Base-by-base conservation (phyloP, 2,888 invertebrate species). In the Siphlonurus alternatus region DNA sequence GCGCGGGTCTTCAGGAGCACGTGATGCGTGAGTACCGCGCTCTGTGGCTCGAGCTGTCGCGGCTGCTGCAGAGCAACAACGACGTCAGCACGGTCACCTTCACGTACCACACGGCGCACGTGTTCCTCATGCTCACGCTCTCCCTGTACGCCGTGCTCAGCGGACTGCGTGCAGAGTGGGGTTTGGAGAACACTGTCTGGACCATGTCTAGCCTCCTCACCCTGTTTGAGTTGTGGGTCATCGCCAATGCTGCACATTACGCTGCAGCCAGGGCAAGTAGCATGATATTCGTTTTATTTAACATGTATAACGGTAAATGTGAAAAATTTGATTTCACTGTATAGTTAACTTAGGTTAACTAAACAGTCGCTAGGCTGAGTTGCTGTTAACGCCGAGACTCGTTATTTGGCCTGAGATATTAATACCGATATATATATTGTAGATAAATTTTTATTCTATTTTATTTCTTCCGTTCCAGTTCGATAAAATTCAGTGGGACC, bases 101-200 rank as follows among this genome's bases (percentile, higher is more conserved):
- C 56, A 56, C 56, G 7, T 56, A 56, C 56, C 56, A 56, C 56
- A 22, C 56, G n/a, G n/a, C 5, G n/a, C 56, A 56, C 56, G 56
- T 56, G 19, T 56, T 56, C 22, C 22, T 56, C 7, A 56, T 56
- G 56, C n/a, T 56, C 7, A 56, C 56, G 19, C n/a, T 56, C 5
- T 20, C n/a, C 5, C 20, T 56, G 56, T 56, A 56, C n/a, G 56
- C 19, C 7, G 19, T 56, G n/a, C 20, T 56, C 5, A 56, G 22
- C 56, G 56, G 56, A 56, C 56, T 56, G 19, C n/a, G 56, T 20
- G 19, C 7, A 10, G 19, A n/a, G 7, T 56, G 56, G 56, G 7
- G 7, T 20, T 20, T 3, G 22, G 5, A 10, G 7, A 10, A 56
- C 5, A 56, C 5, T 56, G 22, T 56, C 19, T 5, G n/a, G 7